Evolutionary conservation across 1,140 invertebrate species (phyloP), one percentile per base, ranked within the genome.

Genomic region (Spodoptera litura): DNA sequence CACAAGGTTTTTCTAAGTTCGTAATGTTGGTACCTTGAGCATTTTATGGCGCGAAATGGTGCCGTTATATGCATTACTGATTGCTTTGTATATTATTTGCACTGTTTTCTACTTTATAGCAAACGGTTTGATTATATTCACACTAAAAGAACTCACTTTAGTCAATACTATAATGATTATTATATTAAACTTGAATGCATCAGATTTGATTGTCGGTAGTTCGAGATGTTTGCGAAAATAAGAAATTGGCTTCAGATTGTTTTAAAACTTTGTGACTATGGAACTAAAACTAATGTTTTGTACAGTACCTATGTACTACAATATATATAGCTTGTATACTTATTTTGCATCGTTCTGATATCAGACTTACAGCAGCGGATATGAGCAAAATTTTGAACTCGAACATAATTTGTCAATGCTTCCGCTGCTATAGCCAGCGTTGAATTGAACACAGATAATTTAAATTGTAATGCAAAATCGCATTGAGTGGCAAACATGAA

Each of bases 1-100:
- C n/a, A 10, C 64, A 68, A 52, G 64, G 49, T 61, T 68, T 52
- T 52, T 68, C 27, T 68, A 11, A 64, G 35, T 20, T 20, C 35
- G n/a, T 64, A 0, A 49, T 38, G 35, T 64, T 64, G 61, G 61
- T 49, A 49, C 35, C 2, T 49, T 49, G 38, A 4, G 35, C 20
- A 35, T 49, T 20, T 38, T 25, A 49, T 3, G 44, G 20, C 44
- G 15, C 10, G 25, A 31, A 61, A 4, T 59, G 56, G 11, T 58
- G 27, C 15, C 13, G 8, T 27, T 13, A 27, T 3, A 9, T 59
- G 56, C n/a, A 20, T 20, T 20, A 20, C 20, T 20, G 20, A 20
- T 20, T 20, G 20, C 20, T 20, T 20, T 20, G 20, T 1, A 20
- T 55, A 27, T 8, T 56, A 56, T 20, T 53, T 53, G 10, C 4